These are phyloP conservation scores for Odontomachus brunneus DNA, from an alignment of 1,140 invertebrate species.

Conservation along the genomic window DNA sequence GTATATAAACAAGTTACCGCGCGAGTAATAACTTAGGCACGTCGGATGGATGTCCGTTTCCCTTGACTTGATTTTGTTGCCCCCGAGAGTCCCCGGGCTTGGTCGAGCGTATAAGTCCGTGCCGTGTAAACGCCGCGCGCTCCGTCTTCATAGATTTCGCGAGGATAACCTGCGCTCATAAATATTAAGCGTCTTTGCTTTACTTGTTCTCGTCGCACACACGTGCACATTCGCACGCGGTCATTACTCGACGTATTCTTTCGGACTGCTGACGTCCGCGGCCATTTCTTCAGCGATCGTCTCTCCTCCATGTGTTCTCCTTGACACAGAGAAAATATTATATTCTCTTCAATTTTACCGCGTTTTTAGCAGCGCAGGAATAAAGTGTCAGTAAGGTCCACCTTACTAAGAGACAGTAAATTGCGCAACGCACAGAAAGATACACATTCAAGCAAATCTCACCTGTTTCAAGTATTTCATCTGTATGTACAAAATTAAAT, in stretches of 20 bases:
- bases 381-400: no score
- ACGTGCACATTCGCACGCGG: neutral
- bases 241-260: neutral
- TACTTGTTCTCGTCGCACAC: slow-evolving; percentile 4
- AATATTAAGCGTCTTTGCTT: neutral
- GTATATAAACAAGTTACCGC: slow-evolving; percentile 47
- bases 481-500: no score
- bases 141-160: slow-evolving; percentile 23
- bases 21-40: slow-evolving; percentile 49
- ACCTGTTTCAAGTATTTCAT: no score
- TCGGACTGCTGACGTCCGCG: neutral
- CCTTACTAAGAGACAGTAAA: no score
- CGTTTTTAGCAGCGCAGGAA: no score
- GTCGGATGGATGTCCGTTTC: slow-evolving; percentile 53
- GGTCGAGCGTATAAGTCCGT: neutral
- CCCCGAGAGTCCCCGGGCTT: slow-evolving; percentile 15
- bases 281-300: neutral
- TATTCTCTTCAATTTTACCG: no score
- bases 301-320: no score
- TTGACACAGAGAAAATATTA: no score
- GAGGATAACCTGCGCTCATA: slow-evolving; percentile 26
- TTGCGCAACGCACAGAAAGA: no score
- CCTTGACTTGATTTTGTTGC: slow-evolving; percentile 44
- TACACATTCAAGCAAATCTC: no score
- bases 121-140: slow-evolving; percentile 20